A percentile compares a stretch with the other conserved stretches of the same genome.
Evolutionary conservation across 2,113 vertebrate species (phyloP).

Genomic region (Butastur rufipennis): DNA sequence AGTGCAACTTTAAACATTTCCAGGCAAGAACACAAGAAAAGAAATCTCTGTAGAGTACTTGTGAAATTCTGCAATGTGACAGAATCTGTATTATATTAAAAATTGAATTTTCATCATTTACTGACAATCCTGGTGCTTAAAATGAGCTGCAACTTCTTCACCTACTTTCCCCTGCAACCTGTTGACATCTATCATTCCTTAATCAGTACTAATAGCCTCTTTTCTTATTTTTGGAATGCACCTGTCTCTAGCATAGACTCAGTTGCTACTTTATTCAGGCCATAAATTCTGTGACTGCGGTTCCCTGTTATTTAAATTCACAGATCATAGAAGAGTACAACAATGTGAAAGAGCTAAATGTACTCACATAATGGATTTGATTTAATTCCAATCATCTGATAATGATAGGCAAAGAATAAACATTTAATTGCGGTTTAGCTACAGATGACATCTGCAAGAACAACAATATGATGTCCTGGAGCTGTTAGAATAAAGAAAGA

Average conservation of each 20-base stretch:
- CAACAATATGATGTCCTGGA: background rate
- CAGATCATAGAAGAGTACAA: background rate
- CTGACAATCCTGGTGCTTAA: background rate
- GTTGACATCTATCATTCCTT: background rate
- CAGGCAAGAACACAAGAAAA: background rate
- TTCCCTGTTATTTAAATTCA: background rate
- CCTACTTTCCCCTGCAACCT: background rate
- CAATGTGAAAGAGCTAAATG: background rate
- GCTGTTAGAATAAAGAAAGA: background rate
- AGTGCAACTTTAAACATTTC: background rate
- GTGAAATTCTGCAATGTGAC: background rate
- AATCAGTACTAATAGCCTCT: background rate
- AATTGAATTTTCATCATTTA: background rate
- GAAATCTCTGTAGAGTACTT: background rate
- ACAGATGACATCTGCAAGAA: background rate
- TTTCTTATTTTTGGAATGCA: background rate
- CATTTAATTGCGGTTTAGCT: background rate
- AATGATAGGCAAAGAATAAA: background rate
- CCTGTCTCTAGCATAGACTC: background rate
- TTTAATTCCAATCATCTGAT: background rate
- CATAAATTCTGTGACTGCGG: background rate
- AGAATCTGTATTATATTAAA: background rate
- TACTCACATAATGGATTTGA: background rate
- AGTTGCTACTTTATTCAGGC: background rate
- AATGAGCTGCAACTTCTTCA: background rate